Conservation (phyloP, 2,113 vertebrate species). For the Natator depressus region DNA sequence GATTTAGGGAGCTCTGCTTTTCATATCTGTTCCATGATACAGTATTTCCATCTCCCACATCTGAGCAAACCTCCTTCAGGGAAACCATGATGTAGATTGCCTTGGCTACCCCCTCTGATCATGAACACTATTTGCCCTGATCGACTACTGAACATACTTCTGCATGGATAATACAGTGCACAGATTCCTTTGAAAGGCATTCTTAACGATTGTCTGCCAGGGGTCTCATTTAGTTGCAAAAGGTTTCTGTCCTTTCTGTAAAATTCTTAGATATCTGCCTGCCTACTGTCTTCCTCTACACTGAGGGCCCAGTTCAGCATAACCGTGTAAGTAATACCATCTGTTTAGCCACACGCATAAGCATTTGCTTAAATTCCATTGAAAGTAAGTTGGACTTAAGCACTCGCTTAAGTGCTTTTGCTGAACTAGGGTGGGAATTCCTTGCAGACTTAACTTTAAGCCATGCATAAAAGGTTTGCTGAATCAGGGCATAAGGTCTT, state of each 20-base stretch:
- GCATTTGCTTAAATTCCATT: not conserved
- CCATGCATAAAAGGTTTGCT: fast-evolving
- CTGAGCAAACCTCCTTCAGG: slow-evolving; percentile 1
- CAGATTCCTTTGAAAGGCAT: not conserved
- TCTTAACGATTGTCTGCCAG: not conserved
- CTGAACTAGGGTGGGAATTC: not conserved
- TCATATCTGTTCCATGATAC: not conserved
- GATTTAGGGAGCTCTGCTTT: not conserved
- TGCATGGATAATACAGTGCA: not conserved
- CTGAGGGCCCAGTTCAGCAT: not conserved
- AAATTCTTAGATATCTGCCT: not conserved
- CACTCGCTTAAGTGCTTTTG: not conserved
- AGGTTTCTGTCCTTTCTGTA: not conserved
- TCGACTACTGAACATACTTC: not conserved
- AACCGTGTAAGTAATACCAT: not conserved
- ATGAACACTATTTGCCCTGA: not conserved
- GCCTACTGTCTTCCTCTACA: not conserved
- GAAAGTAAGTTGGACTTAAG: not conserved
- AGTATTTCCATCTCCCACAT: not conserved
- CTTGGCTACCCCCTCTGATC: not conserved
- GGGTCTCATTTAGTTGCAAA: not conserved
- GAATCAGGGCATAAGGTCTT: not conserved
- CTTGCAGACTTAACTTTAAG: not conserved
- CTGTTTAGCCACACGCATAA: not conserved
- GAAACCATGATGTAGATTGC: not conserved